Conservation (phyloP, 2,113 vertebrate species). For the Aptenodytes patagonicus region DNA sequence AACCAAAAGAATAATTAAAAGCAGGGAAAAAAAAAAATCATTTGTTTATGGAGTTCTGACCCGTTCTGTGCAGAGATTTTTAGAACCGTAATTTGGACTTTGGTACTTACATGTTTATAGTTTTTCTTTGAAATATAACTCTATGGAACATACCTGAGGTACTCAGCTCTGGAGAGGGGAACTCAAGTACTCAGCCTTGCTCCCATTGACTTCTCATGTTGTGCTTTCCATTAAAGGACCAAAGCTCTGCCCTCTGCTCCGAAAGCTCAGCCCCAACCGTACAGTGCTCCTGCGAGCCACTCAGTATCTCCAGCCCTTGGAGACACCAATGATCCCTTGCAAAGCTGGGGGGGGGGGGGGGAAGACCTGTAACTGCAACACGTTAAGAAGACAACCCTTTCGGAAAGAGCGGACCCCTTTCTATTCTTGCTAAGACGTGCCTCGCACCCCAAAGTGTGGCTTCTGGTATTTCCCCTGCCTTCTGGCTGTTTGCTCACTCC, state of each 20-base stretch:
- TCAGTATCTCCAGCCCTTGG: background rate
- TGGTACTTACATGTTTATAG: fast-evolving
- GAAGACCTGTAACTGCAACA: background rate
- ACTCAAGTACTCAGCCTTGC: background rate
- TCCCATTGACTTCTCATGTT: background rate
- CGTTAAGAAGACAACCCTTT: fast-evolving
- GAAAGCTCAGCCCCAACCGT: fast-evolving
- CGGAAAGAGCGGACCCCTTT: background rate
- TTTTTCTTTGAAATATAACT: background rate
- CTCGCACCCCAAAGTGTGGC: fast-evolving
- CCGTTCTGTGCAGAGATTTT: background rate
- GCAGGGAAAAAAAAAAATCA: fast-evolving
- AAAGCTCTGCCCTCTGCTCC: fast-evolving
- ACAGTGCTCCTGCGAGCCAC: fast-evolving
- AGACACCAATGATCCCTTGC: background rate
- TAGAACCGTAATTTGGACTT: background rate
- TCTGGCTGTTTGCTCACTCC: fast-evolving
- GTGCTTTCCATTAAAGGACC: background rate
- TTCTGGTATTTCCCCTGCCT: fast-evolving
- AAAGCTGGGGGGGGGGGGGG: background rate
- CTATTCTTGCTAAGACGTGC: fast-evolving
- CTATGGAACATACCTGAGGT: background rate
- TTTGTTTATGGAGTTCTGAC: background rate
- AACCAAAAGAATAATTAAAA: background rate
- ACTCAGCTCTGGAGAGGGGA: background rate